Conservation (phyloP, 2,113 vertebrate genomes). For the Ibidorhyncha struthersii region DNA sequence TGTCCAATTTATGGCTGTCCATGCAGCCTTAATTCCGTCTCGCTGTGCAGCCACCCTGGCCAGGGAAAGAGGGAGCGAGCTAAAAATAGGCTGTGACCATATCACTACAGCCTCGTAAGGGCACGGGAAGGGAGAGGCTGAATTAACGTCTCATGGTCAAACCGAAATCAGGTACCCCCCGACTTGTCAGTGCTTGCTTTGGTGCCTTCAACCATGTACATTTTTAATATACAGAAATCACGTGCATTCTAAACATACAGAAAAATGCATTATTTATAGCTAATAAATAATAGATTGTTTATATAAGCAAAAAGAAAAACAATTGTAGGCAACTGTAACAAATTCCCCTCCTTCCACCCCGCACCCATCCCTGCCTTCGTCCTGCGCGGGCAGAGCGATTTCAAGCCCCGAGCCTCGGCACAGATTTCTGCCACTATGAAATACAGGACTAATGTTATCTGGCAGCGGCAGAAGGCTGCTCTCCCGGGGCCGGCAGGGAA, state of each 20-base stretch:
- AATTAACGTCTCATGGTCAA: not conserved
- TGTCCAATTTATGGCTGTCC: conserved; percentile 41
- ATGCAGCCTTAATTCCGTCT: conserved; percentile 48
- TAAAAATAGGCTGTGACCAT: conserved; percentile 53
- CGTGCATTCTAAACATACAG: conserved; percentile 69
- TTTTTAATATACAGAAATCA: conserved; percentile 68
- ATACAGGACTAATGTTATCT: conserved; percentile 56
- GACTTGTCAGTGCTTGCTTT: not conserved
- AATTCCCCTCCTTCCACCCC: conserved; percentile 26
- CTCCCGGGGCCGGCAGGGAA: not conserved
- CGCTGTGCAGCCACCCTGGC: not conserved
- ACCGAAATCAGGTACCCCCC: not conserved
- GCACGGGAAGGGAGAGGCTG: not conserved
- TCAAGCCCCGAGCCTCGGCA: conserved; percentile 53
- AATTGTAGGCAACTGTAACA: conserved; percentile 63
- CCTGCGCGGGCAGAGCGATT: not conserved
- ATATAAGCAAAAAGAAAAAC: conserved; percentile 66
- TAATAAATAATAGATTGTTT: conserved; percentile 72
- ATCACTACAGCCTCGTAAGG: not conserved
- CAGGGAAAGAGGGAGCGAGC: not conserved
- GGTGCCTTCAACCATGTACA: conserved; percentile 56
- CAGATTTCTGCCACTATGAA: conserved; percentile 61
- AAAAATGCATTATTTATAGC: conserved; percentile 70
- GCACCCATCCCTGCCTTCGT: not conserved
- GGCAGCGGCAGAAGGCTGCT: conserved; percentile 63